phyloP scores from a whole-genome alignment of 1,140 invertebrate species.

The Euschistus heros region DNA sequence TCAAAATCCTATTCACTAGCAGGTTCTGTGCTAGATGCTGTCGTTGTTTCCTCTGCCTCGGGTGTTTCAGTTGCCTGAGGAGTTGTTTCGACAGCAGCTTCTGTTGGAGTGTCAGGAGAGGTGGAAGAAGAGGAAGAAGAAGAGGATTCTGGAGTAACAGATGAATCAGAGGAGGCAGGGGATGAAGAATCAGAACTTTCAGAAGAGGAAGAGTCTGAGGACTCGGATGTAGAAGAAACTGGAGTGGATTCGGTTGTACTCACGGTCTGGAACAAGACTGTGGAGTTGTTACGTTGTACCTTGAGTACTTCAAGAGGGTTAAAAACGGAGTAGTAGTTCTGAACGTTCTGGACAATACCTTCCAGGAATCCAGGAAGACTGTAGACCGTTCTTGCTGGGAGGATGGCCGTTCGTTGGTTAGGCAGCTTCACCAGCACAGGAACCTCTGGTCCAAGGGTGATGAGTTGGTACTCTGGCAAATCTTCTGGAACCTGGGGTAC shows the following conservation, averaged over 20 bases:
- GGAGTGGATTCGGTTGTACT: not conserved
- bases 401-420: slow-evolving; percentile 19
- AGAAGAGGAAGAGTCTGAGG: not conserved
- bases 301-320: slow-evolving; percentile 29
- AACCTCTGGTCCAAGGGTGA: slow-evolving; percentile 14
- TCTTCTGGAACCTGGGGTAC: slow-evolving; percentile 1
- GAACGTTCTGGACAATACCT: slow-evolving; percentile 31
- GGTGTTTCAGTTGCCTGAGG: not conserved
- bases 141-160: not conserved
- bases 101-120: not conserved
- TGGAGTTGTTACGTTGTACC: slow-evolving; percentile 14
- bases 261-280: not conserved
- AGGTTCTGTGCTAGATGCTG: not conserved
- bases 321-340: slow-evolving; percentile 32
- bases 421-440: slow-evolving; percentile 13
- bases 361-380: slow-evolving; percentile 31
- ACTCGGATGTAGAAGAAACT: not conserved
- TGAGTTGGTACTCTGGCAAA: not conserved
- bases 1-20: too few relatives aligned
- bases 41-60: not conserved
- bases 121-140: not conserved
- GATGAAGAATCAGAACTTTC: not conserved
- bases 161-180: not conserved
- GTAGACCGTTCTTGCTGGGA: slow-evolving; percentile 26
- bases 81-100: not conserved